Evolutionary conservation across 2,113 vertebrate genomes (phyloP).

Genomic region (Taxidea taxus): DNA sequence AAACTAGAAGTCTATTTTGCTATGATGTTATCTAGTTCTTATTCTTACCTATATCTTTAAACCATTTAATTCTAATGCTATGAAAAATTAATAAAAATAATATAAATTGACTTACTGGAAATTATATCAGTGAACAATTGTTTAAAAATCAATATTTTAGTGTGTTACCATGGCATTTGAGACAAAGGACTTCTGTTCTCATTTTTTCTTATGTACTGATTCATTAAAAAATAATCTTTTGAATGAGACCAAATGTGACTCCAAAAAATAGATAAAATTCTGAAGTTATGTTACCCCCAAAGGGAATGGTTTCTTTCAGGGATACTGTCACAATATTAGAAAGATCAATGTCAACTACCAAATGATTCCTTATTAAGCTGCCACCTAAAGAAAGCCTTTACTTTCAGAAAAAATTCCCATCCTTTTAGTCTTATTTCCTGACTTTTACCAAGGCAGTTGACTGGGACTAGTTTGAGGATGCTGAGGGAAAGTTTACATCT

Average conservation of each 20-base stretch:
- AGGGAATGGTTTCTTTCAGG: not conserved
- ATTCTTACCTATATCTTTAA: constrained; percentile 9
- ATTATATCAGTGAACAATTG: not conserved
- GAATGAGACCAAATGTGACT: not conserved
- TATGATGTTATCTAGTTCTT: not conserved
- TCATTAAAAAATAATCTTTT: not conserved
- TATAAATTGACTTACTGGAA: not conserved
- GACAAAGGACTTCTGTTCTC: not conserved
- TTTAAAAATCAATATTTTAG: not conserved
- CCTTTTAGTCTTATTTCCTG: constrained; percentile 21
- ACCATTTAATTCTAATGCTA: not conserved
- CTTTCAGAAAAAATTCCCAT: not conserved
- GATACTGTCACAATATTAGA: constrained; percentile 57
- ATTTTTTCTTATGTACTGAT: not conserved
- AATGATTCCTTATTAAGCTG: not conserved
- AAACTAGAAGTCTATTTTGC: not conserved
- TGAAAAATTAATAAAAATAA: not conserved
- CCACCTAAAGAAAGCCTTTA: not conserved
- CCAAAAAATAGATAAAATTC: constrained; percentile 4
- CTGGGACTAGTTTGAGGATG: not conserved
- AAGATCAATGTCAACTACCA: not conserved
- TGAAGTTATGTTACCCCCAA: not conserved
- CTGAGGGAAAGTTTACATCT: not conserved
- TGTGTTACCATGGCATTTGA: not conserved
- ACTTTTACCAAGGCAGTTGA: not conserved